phyloP scores from a whole-genome alignment of 2,113 vertebrate species.

The Sceloporus undulatus region DNA sequence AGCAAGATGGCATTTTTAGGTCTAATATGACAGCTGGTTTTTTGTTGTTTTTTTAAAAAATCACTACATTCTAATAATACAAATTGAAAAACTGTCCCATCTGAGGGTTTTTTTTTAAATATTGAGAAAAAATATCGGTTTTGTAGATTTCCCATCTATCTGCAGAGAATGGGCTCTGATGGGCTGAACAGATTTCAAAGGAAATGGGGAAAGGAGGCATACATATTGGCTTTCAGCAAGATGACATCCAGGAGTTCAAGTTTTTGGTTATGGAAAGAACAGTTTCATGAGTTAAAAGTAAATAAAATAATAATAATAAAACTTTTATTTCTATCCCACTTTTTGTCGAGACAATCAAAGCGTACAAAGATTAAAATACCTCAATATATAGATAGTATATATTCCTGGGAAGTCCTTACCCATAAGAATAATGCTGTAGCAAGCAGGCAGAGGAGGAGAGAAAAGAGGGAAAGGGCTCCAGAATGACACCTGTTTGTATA shows the following conservation, averaged over 20 bases:
- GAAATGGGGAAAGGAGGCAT: background rate
- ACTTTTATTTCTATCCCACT: too few species aligned
- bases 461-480: slow-evolving; percentile 4
- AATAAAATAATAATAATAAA: background rate
- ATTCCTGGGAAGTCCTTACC: rapidly evolving
- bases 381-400: too few species aligned
- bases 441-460: background rate
- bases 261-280: background rate
- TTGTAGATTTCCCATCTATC: background rate
- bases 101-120: background rate
- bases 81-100: background rate
- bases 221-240: background rate
- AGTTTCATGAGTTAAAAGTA: background rate
- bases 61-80: background rate
- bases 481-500: slow-evolving; percentile 57
- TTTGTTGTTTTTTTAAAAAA: background rate
- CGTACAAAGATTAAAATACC: too few species aligned
- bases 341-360: too few species aligned
- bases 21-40: background rate
- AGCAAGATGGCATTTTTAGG: background rate
- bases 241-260: rapidly evolving
- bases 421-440: background rate
- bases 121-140: background rate
- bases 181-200: background rate
- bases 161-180: slow-evolving; percentile 13